Conservation (phyloP, 2,797 vertebrate species). For the Xenops minutus region DNA sequence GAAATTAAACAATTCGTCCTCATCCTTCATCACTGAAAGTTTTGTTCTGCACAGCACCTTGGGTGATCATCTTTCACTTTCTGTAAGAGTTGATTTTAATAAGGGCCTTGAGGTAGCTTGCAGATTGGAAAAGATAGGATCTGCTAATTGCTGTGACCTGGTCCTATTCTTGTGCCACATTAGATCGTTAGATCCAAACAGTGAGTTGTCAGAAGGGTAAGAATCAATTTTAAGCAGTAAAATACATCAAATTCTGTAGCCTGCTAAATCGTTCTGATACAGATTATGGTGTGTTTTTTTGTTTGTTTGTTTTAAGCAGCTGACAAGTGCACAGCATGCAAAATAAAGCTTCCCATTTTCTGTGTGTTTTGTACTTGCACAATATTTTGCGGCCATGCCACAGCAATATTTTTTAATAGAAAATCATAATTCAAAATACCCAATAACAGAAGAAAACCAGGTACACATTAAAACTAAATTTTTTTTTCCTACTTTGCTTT, state of each 20-base stretch:
- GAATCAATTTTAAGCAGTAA: conserved; percentile 38
- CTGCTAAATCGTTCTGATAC: not conserved
- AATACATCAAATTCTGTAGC: not conserved
- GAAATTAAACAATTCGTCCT: not conserved
- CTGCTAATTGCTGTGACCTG: not conserved
- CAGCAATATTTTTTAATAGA: not conserved
- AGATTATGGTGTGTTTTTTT: not conserved
- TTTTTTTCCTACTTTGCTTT: not conserved
- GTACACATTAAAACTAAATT: not conserved
- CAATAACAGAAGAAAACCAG: not conserved
- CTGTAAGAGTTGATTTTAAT: not conserved
- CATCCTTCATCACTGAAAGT: not conserved
- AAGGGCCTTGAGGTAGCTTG: not conserved
- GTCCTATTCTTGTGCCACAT: not conserved
- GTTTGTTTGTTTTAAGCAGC: not conserved
- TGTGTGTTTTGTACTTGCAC: not conserved
- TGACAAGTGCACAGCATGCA: not conserved
- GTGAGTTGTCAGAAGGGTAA: not conserved
- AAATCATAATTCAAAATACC: not conserved
- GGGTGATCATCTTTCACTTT: not conserved
- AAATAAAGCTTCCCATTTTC: not conserved
- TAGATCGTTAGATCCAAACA: not conserved
- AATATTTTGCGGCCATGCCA: not conserved
- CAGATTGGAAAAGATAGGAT: not conserved
- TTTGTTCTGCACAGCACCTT: not conserved